Percentiles rank a stretch among this genome's conserved stretches.
phyloP scores from a whole-genome alignment of 1,140 invertebrate species.

The Brachionus koreanus region DNA sequence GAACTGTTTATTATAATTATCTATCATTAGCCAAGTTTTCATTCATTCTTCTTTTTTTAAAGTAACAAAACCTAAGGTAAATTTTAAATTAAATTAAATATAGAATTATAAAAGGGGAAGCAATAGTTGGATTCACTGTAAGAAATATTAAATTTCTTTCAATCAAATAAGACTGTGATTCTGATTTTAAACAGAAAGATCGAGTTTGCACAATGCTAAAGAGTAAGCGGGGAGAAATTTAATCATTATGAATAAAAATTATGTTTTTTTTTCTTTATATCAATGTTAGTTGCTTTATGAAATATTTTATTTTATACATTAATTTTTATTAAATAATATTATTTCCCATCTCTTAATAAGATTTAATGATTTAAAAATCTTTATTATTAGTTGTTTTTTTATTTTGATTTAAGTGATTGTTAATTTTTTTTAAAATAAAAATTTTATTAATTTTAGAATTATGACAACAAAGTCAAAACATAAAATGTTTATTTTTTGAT shows the following conservation, averaged over 20 bases:
- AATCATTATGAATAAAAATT: neutral
- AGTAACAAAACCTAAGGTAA: neutral
- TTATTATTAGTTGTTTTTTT: neutral
- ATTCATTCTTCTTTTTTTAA: neutral
- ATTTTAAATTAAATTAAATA: neutral
- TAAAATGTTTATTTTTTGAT: neutral
- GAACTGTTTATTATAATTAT: neutral
- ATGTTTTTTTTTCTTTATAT: neutral
- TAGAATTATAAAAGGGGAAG: neutral
- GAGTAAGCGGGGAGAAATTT: neutral
- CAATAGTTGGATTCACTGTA: neutral
- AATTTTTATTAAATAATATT: neutral
- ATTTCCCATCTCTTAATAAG: conserved; percentile 17
- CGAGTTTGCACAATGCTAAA: neutral
- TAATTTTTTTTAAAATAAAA: neutral
- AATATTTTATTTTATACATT: neutral
- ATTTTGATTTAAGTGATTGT: neutral
- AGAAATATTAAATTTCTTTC: neutral
- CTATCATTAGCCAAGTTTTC: neutral
- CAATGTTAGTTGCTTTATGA: neutral
- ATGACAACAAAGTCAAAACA: conserved; percentile 4
- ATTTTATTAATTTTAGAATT: conserved; percentile 13
- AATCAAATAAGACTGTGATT: neutral
- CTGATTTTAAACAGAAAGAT: neutral
- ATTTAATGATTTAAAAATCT: neutral